A percentile compares a stretch with the other conserved stretches of the same genome.
phyloP scores from a whole-genome alignment of 1,140 invertebrate species.

The Scaptodrosophila lebanonensis region DNA sequence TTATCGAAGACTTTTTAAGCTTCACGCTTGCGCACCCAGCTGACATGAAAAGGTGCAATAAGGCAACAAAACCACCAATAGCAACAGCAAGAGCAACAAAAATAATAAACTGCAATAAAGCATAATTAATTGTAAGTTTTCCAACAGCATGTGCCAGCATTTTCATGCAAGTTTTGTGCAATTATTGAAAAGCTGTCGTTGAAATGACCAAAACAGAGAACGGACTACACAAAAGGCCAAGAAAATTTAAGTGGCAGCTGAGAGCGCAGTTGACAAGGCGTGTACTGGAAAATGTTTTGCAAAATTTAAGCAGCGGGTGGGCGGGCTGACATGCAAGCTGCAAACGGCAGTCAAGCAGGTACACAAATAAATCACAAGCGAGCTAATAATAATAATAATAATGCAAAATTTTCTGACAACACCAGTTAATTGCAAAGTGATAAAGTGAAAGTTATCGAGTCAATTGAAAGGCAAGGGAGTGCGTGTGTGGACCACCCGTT shows the following conservation, averaged over 20 bases:
- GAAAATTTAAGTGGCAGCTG: slow-evolving; percentile 7
- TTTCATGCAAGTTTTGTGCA: slow-evolving; percentile 7
- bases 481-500: slow-evolving; percentile 42
- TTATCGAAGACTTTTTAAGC: slow-evolving; percentile 43
- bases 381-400: too few relatives aligned
- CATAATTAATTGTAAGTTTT: slow-evolving; percentile 57
- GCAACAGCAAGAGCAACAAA: not conserved
- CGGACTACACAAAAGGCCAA: not conserved
- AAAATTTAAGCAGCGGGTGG: slow-evolving; percentile 14
- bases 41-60: slow-evolving; percentile 5
- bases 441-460: slow-evolving; percentile 52
- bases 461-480: slow-evolving; percentile 7
- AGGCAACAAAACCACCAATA: slow-evolving; percentile 6
- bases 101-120: slow-evolving; percentile 17
- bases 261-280: slow-evolving; percentile 11
- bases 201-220: slow-evolving; percentile 15
- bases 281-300: slow-evolving; percentile 14
- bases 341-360: too few relatives aligned
- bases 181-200: slow-evolving; percentile 7
- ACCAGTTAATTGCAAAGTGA: slow-evolving; percentile 55
- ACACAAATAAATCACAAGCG: slow-evolving; percentile 18
- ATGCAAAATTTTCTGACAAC: slow-evolving; percentile 18
- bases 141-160: slow-evolving; percentile 28
- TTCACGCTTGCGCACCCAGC: slow-evolving; percentile 21
- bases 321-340: too few relatives aligned